Evolutionary conservation across 2,888 invertebrate species (phyloP).

Genomic region (Phyto melanocephala): DNA sequence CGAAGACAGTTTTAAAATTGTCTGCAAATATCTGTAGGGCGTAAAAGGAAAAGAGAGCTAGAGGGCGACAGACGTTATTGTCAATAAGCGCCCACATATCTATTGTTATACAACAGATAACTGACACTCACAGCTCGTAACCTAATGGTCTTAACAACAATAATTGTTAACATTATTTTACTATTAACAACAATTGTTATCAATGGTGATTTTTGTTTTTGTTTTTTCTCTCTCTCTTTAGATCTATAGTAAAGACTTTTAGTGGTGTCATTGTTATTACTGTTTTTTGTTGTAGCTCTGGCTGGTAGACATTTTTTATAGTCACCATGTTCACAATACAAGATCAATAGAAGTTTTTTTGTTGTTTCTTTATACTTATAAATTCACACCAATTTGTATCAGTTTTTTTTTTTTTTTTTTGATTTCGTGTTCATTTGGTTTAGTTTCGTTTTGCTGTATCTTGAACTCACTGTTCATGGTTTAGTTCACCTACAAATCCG

Average conservation of each 20-base stretch:
- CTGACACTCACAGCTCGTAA: not conserved
- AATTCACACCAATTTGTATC: constrained; percentile 55
- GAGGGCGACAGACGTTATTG: not conserved
- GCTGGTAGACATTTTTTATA: not conserved
- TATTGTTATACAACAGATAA: not conserved
- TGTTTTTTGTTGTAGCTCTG: constrained; percentile 32
- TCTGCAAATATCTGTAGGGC: not conserved
- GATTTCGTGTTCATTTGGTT: constrained; percentile 6
- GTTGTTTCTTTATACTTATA: constrained; percentile 1
- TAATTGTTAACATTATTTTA: constrained; percentile 23
- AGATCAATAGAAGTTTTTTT: constrained; percentile 50
- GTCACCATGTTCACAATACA: constrained; percentile 45
- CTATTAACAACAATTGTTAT: constrained; percentile 21
- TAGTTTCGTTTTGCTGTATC: constrained; percentile 24
- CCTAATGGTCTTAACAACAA: not conserved
- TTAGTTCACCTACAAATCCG: constrained; percentile 75
- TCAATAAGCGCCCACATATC: constrained; percentile 31
- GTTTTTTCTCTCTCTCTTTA: not conserved
- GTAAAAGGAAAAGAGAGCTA: no score
- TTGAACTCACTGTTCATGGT: constrained; percentile 71
- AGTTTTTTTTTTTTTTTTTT: constrained; percentile 19
- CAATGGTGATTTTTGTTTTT: not conserved
- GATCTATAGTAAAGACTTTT: no score
- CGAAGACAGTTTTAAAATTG: not conserved
- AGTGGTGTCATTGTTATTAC: constrained; percentile 13